A percentile compares a stretch with the other conserved stretches of the same genome.
Evolutionary conservation across 2,888 invertebrate species (phyloP).

Genomic region (Leucophenga montana): DNA sequence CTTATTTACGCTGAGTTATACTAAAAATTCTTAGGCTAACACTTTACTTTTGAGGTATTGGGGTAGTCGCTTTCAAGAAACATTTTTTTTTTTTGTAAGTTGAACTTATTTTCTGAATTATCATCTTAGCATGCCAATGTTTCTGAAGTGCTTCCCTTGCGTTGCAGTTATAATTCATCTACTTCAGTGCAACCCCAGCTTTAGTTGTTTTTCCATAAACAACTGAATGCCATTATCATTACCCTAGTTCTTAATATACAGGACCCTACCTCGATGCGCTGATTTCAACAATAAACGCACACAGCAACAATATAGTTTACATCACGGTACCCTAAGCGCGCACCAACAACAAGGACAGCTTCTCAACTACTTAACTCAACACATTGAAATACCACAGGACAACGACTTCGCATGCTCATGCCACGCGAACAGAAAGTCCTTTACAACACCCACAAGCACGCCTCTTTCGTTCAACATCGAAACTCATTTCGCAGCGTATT

Average conservation of each 20-base stretch:
- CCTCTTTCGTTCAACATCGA: conserved; percentile 41
- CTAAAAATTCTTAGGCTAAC: too few species aligned
- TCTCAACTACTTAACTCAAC: background rate
- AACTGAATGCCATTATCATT: conserved; percentile 16
- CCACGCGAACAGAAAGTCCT: too few species aligned
- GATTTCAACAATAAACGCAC: background rate
- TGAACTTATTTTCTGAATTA: too few species aligned
- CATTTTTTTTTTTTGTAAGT: too few species aligned
- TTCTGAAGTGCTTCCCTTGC: too few species aligned
- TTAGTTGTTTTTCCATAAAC: background rate
- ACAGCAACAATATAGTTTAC: background rate
- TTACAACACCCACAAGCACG: conserved; percentile 2
- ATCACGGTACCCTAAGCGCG: background rate
- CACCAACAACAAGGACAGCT: background rate
- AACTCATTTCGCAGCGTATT: conserved; percentile 66
- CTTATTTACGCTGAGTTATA: too few species aligned
- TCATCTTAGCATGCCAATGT: too few species aligned
- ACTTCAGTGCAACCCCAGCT: conserved; percentile 4
- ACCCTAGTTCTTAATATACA: background rate
- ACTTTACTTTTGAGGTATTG: too few species aligned
- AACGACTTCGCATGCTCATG: background rate
- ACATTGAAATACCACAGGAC: background rate
- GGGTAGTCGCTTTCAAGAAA: too few species aligned
- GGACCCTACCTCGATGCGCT: background rate
- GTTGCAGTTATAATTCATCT: too few species aligned